Evolutionary conservation across 2,888 invertebrate species (phyloP).

Genomic region (Zeuzera pyrina): DNA sequence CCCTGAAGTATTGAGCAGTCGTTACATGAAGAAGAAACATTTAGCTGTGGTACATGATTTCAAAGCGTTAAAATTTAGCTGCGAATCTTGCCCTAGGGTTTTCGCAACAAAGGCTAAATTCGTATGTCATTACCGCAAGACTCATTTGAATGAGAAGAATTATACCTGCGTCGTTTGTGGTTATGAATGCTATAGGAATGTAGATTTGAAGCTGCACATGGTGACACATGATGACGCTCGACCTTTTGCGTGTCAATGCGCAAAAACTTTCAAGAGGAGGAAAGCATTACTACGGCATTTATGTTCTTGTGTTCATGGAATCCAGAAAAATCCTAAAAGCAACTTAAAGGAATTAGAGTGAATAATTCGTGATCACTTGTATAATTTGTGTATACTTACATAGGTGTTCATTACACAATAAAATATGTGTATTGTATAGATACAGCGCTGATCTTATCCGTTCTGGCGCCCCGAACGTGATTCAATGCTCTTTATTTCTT

Average conservation of each 20-base stretch:
- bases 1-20: constrained; percentile 5
- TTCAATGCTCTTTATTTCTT: too few relatives aligned
- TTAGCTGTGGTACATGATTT: constrained; percentile 23
- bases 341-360: too few relatives aligned
- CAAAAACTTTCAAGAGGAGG: background rate
- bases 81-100: constrained; percentile 33
- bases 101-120: constrained; percentile 22
- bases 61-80: constrained; percentile 24
- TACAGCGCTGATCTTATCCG: too few relatives aligned
- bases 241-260: background rate
- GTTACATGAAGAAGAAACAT: constrained; percentile 8
- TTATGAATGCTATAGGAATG: constrained; percentile 22
- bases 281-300: too few relatives aligned
- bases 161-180: constrained; percentile 19
- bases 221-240: background rate
- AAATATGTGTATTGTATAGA: too few relatives aligned
- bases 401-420: too few relatives aligned
- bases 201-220: constrained; percentile 22
- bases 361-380: too few relatives aligned
- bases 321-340: too few relatives aligned
- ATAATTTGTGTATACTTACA: too few relatives aligned
- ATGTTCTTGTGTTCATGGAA: too few relatives aligned
- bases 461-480: too few relatives aligned
- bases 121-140: constrained; percentile 4
- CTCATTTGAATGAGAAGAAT: constrained; percentile 18